Evolutionary conservation across 2,797 vertebrate species (phyloP).

Genomic region (Capromys pilorides): DNA sequence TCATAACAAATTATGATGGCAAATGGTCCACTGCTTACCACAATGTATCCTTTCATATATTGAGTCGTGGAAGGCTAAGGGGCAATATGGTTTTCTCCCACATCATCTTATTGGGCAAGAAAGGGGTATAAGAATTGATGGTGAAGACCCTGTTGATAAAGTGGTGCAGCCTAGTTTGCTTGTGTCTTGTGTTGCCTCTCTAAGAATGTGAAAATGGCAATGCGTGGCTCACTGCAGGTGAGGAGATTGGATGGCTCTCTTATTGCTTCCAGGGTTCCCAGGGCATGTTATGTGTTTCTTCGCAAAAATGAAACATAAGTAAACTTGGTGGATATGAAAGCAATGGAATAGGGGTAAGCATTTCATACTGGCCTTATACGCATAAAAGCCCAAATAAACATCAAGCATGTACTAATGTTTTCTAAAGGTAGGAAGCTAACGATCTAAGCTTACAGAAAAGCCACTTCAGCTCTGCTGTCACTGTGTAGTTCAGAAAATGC

Average conservation of each 20-base stretch:
- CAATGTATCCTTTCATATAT: neutral
- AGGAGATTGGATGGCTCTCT: neutral
- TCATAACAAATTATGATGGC: neutral
- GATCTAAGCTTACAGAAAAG: neutral
- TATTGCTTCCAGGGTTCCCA: neutral
- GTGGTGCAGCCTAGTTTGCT: neutral
- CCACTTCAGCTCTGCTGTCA: neutral
- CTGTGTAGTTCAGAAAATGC: slow-evolving; percentile 21
- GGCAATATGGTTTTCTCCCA: neutral
- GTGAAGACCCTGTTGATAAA: neutral
- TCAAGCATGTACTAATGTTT: neutral
- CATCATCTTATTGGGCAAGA: neutral
- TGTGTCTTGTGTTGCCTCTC: neutral
- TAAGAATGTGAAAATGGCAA: neutral
- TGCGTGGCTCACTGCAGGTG: neutral
- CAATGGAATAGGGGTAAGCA: neutral
- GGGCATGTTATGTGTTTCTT: neutral
- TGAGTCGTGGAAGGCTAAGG: neutral
- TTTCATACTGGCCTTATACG: neutral
- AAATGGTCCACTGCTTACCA: neutral
- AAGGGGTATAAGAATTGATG: neutral
- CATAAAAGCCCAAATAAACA: neutral
- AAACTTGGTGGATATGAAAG: neutral
- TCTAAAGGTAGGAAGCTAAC: slow-evolving; percentile 16
- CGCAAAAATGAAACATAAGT: neutral